Evolutionary conservation across 2,113 vertebrate species (phyloP), one percentile per base, ranked within the genome.

Genomic region (Romanogobio albipinnatus): DNA sequence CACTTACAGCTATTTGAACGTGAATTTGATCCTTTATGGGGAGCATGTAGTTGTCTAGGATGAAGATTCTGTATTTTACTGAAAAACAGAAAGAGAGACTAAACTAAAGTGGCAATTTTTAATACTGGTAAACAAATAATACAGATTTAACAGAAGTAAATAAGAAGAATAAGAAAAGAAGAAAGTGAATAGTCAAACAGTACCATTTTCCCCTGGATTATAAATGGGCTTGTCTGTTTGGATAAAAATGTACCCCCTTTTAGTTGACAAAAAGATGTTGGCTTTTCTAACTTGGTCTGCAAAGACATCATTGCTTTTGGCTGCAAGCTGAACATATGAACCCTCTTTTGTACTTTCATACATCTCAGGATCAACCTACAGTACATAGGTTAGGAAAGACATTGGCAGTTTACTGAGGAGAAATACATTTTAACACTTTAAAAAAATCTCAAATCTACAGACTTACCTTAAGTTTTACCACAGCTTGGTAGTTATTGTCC

Each of bases 171-270:
- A 76, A 6, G 64, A 15, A 14, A 1, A 14, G 19, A n/a, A 33
- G 9, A 47, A 68, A 45, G 2, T 66, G 0, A 5, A 66, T 14
- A 2, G 14, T 22, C 56, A 85, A 86, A 22, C 17, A 56, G 53
- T 56, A 95, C 94, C 93, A 66, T 79, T 83, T 68, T 94, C 92
- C 51, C 33, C 90, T 6, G 93, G 94, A 22, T 92, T 94, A 78
- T 95, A 94, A 81, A 95, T 92, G 1, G 94, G 92, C 29, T 94
- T 94, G 90, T 91, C 86, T 2, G 91, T 92, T 83, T 92, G 91
- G 66, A 92, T 89, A 70, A 92, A 91, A 43, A 92, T 86, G 26
- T 91, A 90, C 0, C 91, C 91, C 13, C 78, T 88, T 86, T 80
- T 91, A 14, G 76, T 84, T 7, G 94, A 94, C 68, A 95, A 61